Evolutionary conservation across 2,888 invertebrate genomes (phyloP).

Genomic region (Aplocera efformata): DNA sequence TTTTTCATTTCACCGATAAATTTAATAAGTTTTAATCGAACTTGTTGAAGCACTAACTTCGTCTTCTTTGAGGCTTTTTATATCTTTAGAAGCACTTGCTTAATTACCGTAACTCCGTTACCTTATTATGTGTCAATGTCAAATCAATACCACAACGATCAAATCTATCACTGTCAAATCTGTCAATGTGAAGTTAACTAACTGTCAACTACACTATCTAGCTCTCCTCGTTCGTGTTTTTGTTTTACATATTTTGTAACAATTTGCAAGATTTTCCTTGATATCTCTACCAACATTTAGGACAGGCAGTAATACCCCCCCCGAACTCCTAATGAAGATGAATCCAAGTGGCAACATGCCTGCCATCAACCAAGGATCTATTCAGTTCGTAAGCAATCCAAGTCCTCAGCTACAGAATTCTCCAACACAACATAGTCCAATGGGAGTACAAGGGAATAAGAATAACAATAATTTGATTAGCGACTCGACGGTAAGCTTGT

Average conservation of each 20-base stretch:
- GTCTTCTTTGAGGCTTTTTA: too few species aligned
- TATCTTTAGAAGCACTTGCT: too few species aligned
- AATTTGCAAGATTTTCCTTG: neutral
- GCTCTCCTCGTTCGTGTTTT: too few species aligned
- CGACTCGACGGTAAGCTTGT: slow-evolving; percentile 3
- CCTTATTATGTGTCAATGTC: too few species aligned
- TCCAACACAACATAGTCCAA: slow-evolving; percentile 73
- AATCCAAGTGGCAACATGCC: slow-evolving; percentile 53
- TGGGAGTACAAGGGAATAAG: slow-evolving; percentile 50
- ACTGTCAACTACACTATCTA: too few species aligned
- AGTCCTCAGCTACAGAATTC: slow-evolving; percentile 70
- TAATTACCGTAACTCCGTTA: too few species aligned
- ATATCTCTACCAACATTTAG: neutral
- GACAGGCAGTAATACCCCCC: slow-evolving; percentile 1
- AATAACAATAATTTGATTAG: slow-evolving; percentile 12
- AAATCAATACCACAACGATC: too few species aligned
- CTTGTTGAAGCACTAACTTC: too few species aligned
- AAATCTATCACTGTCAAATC: too few species aligned
- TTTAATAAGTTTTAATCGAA: too few species aligned
- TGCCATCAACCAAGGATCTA: slow-evolving; percentile 55
- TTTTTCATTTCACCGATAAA: too few species aligned
- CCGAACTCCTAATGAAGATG: slow-evolving; percentile 12
- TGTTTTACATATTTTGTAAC: neutral
- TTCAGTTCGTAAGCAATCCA: slow-evolving; percentile 67
- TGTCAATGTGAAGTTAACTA: too few species aligned